Conservation (phyloP, 23 tunicate genomes). For the Phallusia fumigata region DNA sequence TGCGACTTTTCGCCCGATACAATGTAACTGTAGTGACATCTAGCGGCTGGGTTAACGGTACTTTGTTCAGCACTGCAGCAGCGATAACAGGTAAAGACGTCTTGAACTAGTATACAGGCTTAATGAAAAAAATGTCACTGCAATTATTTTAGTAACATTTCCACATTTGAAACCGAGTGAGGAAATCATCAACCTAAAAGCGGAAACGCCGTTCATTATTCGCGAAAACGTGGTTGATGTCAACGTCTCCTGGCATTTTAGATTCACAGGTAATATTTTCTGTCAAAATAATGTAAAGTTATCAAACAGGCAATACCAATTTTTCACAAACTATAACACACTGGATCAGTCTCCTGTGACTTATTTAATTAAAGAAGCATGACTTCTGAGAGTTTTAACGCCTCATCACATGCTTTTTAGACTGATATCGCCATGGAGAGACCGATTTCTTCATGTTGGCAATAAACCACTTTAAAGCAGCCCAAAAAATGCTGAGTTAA, state of each 20-base stretch:
- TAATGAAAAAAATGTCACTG: too few species aligned
- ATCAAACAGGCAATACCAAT: too few species aligned
- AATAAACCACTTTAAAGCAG: too few species aligned
- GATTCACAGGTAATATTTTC: conserved; percentile 43
- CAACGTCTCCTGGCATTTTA: conserved; percentile 53
- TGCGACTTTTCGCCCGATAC: conserved; percentile 15
- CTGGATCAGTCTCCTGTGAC: too few species aligned
- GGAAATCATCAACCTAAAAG: conserved; percentile 11
- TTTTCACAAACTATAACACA: too few species aligned
- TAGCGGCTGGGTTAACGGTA: conserved; percentile 46
- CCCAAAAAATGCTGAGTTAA: too few species aligned
- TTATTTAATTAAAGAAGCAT: too few species aligned
- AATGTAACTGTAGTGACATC: conserved; percentile 48
- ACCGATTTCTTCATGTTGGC: too few species aligned
- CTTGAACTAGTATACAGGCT: not conserved
- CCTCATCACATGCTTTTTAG: too few species aligned
- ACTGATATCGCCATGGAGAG: too few species aligned
- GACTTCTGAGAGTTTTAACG: too few species aligned
- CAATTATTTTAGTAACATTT: conserved; percentile 13
- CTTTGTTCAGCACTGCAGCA: conserved; percentile 34
- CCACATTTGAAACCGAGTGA: conserved; percentile 49
- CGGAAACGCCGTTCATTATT: conserved; percentile 36
- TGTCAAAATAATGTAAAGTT: too few species aligned
- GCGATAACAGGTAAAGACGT: conserved; percentile 7
- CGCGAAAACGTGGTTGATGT: conserved; percentile 23